Conservation (phyloP, 1,140 invertebrate genomes). For the Caenorhabditis brenneri region DNA sequence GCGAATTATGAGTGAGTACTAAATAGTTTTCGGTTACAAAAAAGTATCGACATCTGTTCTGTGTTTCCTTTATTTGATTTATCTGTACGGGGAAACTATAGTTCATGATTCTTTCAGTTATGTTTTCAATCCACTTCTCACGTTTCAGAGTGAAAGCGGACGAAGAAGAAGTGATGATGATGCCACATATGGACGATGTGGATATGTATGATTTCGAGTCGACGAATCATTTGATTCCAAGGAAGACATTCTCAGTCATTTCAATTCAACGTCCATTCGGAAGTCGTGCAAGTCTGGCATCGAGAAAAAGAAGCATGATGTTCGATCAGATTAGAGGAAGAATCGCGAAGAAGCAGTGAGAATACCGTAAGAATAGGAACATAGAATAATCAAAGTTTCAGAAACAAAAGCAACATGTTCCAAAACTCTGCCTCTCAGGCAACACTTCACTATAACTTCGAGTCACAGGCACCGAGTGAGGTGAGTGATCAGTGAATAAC, state of each 20-base stretch:
- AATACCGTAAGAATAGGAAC: not conserved
- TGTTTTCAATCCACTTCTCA: not conserved
- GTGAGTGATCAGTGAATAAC: not conserved
- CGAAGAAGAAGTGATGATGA: constrained; percentile 44
- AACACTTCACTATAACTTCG: constrained; percentile 16
- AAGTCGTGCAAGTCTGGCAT: constrained; percentile 18
- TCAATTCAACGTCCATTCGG: constrained; percentile 13
- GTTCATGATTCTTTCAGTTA: not conserved
- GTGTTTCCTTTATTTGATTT: too few species aligned
- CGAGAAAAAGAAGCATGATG: constrained; percentile 20
- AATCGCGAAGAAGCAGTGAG: not conserved
- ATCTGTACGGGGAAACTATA: too few species aligned
- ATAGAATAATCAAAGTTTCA: not conserved
- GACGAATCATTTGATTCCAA: constrained; percentile 21
- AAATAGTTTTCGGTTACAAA: too few species aligned
- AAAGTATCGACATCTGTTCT: too few species aligned
- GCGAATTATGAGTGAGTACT: constrained; percentile 46
- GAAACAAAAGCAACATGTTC: constrained; percentile 16
- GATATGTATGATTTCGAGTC: constrained; percentile 31
- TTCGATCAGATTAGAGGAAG: constrained; percentile 10
- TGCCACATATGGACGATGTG: constrained; percentile 41
- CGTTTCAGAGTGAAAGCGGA: not conserved
- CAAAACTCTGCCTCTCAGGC: constrained; percentile 6
- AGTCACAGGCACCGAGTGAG: constrained; percentile 26
- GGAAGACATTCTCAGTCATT: constrained; percentile 26